phyloP scores from a whole-genome alignment of 1,140 invertebrate genomes.

The Panulirus ornatus region DNA sequence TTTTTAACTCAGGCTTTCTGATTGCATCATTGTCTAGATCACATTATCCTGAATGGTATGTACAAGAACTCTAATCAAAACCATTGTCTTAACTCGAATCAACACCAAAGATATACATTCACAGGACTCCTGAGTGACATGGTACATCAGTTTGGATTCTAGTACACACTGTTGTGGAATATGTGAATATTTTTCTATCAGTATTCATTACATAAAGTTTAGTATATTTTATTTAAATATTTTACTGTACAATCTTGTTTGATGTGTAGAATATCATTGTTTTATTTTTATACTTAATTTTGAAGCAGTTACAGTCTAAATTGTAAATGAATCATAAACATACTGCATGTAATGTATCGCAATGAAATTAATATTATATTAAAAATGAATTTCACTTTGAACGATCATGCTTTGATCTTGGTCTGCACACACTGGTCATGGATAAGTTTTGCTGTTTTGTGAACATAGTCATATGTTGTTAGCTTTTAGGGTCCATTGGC shows the following conservation, averaged over 20 bases:
- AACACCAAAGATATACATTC: neutral
- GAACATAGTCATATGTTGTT: neutral
- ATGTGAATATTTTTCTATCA: neutral
- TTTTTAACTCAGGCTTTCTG: neutral
- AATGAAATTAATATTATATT: neutral
- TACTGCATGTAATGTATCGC: neutral
- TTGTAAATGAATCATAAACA: no score
- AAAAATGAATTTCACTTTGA: neutral
- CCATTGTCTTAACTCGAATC: conserved; percentile 1
- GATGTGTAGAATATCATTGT: neutral
- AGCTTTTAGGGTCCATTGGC: conserved; percentile 12
- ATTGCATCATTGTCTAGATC: neutral
- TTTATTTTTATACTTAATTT: neutral
- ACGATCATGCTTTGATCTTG: no score
- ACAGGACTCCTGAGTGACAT: neutral
- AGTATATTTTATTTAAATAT: neutral
- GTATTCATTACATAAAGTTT: conserved; percentile 6
- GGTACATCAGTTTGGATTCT: neutral
- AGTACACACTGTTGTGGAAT: neutral
- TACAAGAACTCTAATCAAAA: neutral
- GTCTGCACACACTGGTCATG: neutral
- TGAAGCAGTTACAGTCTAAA: neutral
- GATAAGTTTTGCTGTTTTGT: neutral
- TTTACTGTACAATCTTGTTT: neutral
- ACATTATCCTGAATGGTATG: neutral